Percentiles rank a stretch among this genome's conserved stretches.
Conservation (phyloP, 2,797 vertebrate genomes). For the Sebastes umbrosus region DNA sequence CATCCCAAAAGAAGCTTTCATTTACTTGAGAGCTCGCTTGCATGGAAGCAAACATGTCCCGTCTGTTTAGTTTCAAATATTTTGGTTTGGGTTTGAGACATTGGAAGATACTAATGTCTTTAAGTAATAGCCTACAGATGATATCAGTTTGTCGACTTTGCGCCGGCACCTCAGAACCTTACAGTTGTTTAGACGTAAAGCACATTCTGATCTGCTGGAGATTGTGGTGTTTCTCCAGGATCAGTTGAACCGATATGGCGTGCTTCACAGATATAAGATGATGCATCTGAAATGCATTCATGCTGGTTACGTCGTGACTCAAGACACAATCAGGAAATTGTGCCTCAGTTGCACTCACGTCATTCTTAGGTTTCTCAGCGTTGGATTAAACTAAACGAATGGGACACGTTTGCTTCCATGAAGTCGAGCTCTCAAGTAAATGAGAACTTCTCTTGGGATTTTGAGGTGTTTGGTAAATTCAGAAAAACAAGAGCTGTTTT, state of each 20-base stretch:
- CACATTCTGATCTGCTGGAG: not conserved
- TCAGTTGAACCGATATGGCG: not conserved
- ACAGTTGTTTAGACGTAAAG: not conserved
- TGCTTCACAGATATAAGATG: not conserved
- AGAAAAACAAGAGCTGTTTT: not conserved
- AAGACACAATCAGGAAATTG: not conserved
- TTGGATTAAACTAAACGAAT: too few species aligned
- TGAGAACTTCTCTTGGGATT: too few species aligned
- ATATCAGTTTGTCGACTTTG: not conserved
- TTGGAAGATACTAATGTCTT: not conserved
- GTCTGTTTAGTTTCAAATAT: not conserved
- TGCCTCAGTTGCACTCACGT: too few species aligned
- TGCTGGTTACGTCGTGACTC: not conserved
- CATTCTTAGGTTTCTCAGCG: too few species aligned
- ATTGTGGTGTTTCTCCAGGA: not conserved
- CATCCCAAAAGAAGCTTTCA: not conserved
- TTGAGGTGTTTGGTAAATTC: not conserved
- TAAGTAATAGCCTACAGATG: not conserved
- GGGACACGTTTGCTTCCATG: too few species aligned
- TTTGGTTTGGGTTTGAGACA: not conserved
- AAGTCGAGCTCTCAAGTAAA: too few species aligned
- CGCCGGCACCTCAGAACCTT: not conserved
- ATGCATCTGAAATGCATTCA: not conserved
- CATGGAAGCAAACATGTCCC: not conserved
- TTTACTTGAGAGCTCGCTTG: not conserved